Percentiles rank a stretch among this genome's conserved stretches.
phyloP scores from a whole-genome alignment of 1,140 invertebrate species.

The Drosophila sucinea region DNA sequence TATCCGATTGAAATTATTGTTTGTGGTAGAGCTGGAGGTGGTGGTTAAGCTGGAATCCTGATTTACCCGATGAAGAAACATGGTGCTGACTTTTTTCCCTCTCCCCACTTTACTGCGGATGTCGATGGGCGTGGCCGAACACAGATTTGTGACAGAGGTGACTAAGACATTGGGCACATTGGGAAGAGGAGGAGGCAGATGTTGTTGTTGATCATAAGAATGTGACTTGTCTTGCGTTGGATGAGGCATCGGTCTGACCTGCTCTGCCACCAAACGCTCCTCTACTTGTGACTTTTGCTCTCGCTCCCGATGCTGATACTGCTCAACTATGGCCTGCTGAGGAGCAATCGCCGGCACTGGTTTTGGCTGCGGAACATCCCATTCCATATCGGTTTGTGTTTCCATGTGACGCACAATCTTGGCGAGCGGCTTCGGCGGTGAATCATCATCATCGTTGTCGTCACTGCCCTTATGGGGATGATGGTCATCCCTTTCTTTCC shows the following conservation, averaged over 20 bases:
- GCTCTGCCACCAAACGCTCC: not conserved
- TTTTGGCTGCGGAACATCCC: not conserved
- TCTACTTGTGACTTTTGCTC: slow-evolving; percentile 6
- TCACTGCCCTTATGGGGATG: not conserved
- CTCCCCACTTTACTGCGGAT: slow-evolving; percentile 36
- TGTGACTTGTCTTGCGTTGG: not conserved
- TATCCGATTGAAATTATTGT: slow-evolving; percentile 30
- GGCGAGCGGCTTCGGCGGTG: slow-evolving; percentile 32
- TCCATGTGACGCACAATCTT: slow-evolving; percentile 51
- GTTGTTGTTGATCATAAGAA: not conserved
- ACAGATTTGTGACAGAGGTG: slow-evolving; percentile 32
- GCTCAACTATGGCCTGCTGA: not conserved
- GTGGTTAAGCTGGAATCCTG: slow-evolving; percentile 49
- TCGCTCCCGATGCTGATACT: not conserved
- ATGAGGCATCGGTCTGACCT: not conserved
- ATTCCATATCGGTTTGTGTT: slow-evolving; percentile 48
- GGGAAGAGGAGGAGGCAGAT: not conserved
- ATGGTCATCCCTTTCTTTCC: slow-evolving; percentile 38
- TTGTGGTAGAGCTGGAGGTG: slow-evolving; percentile 26
- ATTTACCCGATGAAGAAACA: slow-evolving; percentile 65
- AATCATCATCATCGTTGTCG: slow-evolving; percentile 45
- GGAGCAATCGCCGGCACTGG: not conserved
- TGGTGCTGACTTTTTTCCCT: slow-evolving; percentile 66
- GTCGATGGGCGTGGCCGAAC: slow-evolving; percentile 13
- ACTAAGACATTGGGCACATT: slow-evolving; percentile 27